Percentiles rank a stretch among this genome's conserved stretches.
These are phyloP conservation scores for Patiria pectinifera DNA, from an alignment of 53 echinoderm and acorn worm species.

Conservation along the genomic window DNA sequence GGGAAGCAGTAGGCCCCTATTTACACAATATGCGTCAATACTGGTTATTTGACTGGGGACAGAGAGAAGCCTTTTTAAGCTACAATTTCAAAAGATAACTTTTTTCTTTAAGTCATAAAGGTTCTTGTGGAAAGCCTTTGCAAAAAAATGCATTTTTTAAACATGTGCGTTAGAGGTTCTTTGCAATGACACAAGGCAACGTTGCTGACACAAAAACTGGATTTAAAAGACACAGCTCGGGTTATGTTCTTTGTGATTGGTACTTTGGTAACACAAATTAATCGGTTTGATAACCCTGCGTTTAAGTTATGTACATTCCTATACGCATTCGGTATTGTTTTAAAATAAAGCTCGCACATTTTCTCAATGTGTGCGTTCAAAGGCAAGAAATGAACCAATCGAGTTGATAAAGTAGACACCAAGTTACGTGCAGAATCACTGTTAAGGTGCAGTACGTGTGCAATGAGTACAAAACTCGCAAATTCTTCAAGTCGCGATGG, in stretches of 20 bases:
- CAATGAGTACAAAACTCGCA: background rate
- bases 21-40: no score
- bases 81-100: no score
- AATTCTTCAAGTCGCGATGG: background rate
- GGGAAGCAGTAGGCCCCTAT: no score
- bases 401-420: background rate
- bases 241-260: background rate
- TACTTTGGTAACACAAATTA: background rate
- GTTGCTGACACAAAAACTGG: background rate
- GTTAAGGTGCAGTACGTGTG: background rate
- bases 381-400: slow-evolving; percentile 1
- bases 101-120: no score
- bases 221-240: background rate
- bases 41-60: no score
- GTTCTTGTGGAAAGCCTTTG: no score
- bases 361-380: background rate
- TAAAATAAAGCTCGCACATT: background rate
- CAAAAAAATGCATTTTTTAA: no score
- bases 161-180: no score
- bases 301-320: background rate
- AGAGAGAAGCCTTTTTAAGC: no score
- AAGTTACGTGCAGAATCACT: background rate
- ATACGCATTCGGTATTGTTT: background rate
- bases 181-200: background rate
- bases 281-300: background rate